These are phyloP conservation scores for Lasioglossum pauxillum DNA, from an alignment of 2,888 invertebrate species.

Conservation along the genomic window DNA sequence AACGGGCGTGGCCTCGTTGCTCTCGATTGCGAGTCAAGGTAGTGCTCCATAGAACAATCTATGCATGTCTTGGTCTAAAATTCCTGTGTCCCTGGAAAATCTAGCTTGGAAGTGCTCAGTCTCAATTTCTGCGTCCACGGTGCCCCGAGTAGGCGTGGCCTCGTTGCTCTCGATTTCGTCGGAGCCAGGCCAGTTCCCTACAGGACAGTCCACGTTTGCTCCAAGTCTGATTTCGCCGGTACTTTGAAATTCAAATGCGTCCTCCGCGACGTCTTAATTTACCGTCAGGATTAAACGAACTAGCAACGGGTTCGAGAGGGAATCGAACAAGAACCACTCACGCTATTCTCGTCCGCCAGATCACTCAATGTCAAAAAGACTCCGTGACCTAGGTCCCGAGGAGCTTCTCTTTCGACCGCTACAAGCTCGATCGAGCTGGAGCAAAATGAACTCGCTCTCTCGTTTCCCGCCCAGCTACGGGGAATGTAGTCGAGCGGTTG, in stretches of 20 bases:
- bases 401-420: background rate
- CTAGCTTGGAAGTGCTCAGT: background rate
- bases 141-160: background rate
- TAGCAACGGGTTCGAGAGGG: background rate
- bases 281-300: background rate
- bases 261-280: background rate
- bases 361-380: slow-evolving; percentile 14
- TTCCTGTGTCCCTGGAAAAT: background rate
- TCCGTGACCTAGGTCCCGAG: slow-evolving; percentile 15
- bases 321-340: slow-evolving; percentile 1
- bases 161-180: background rate
- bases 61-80: background rate
- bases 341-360: background rate
- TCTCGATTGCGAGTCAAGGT: background rate
- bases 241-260: background rate
- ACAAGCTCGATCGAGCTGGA: background rate
- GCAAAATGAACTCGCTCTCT: background rate
- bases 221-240: background rate
- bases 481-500: slow-evolving; percentile 13
- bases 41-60: background rate
- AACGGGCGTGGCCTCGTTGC: background rate
- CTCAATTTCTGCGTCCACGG: background rate
- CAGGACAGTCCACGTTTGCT: background rate
- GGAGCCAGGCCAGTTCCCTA: background rate
- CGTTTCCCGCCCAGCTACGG: background rate